Base-by-base conservation (phyloP, 2,113 vertebrate genomes). In the Caranx ignobilis region DNA sequence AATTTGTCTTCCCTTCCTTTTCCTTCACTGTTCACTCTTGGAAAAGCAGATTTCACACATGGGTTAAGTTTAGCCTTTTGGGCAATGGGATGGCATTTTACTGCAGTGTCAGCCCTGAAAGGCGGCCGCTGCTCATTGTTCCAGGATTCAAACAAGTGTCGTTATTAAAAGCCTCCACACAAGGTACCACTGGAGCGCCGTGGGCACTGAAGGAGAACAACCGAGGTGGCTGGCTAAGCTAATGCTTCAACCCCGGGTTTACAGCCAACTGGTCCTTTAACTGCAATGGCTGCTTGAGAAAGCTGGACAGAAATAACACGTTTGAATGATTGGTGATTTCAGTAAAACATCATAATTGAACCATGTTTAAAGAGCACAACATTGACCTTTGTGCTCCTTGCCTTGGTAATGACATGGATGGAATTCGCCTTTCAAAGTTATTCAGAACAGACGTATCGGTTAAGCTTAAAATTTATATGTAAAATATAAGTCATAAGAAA, bases 81-180 rank as follows among this genome's bases (percentile, higher is more conserved):
- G 86, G 91, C 83, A 63, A 77, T 68, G 83, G 83, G 87, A 75
- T 87, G 89, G 81, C 72, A 78, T 92, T 91, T 89, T 91, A 83
- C 84, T 88, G 89, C 89, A 85, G 80, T 87, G 90, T 90, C 90
- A 89, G 84, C 79, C 71, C 82, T 82, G 72, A 86, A 91, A 83
- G 87, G 78, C 83, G 87, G 78, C 86, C 82, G 72, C 67, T 90
- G 86, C 66, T 90, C 86, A 86, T 87, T 92, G 91, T 88, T 92
- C 83, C 87, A 73, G 87, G 81, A 84, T 85, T 93, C 83, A 92
- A 86, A 89, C 87, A 89, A 87, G 83, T 75, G 16, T 63, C 35
- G 59, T 89, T 93, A 91, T 93, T 90, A 91, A 88, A 84, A 75
- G 79, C 75, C 73, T 79, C 59, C 67, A 39, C 71, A 71, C 72